Percentiles rank a stretch among this genome's conserved stretches.
These are phyloP conservation scores for Trogon melanurus DNA, from an alignment of 2,113 vertebrate genomes.

Conservation along the genomic window DNA sequence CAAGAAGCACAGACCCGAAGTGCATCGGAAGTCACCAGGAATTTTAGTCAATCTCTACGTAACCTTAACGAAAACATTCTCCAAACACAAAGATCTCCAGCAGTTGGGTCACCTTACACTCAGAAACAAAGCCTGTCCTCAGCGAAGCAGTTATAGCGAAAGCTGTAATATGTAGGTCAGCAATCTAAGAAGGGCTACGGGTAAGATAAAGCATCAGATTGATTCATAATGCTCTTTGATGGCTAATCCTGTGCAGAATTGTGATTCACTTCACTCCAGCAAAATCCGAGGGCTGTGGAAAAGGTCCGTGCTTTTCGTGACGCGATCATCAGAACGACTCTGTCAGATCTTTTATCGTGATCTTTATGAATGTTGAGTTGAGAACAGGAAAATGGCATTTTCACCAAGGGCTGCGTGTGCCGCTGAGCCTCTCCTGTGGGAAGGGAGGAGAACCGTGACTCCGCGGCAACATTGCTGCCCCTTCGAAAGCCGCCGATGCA, in stretches of 20 bases:
- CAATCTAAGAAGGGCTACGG: not conserved
- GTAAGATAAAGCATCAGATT: slow-evolving; percentile 36
- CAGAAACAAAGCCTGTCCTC: not conserved
- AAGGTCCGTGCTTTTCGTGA: not conserved
- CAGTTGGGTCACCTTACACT: not conserved
- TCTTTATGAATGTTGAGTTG: not conserved
- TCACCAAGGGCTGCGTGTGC: rapidly evolving
- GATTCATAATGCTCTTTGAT: slow-evolving; percentile 46
- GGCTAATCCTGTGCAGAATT: slow-evolving; percentile 36
- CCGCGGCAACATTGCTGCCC: not conserved
- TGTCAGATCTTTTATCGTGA: not conserved
- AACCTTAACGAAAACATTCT: not conserved
- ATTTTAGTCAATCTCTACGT: not conserved
- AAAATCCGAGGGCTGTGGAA: not conserved
- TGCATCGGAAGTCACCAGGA: not conserved
- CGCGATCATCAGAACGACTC: not conserved
- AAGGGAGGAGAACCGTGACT: not conserved
- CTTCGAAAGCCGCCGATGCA: not conserved
- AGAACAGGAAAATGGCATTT: not conserved
- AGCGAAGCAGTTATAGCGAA: not conserved
- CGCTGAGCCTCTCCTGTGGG: not conserved
- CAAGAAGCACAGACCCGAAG: not conserved
- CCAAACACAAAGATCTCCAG: not conserved
- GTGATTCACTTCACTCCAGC: not conserved
- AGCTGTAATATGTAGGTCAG: slow-evolving; percentile 34